Evolutionary conservation across 1,140 invertebrate species (phyloP).

Genomic region (Stratiolaelaps scimitus): DNA sequence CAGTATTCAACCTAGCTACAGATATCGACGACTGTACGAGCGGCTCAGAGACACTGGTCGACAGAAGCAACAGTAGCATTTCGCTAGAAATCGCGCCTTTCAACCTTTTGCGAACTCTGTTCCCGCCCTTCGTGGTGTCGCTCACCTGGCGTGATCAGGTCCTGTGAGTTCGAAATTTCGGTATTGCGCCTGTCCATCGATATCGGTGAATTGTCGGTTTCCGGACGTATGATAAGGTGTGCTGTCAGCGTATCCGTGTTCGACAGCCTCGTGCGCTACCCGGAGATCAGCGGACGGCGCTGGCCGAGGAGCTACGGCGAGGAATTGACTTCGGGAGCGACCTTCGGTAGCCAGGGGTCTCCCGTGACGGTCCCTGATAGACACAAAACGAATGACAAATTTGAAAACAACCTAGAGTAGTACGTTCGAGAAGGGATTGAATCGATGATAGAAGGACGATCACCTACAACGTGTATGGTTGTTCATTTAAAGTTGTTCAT

Average conservation of each 20-base stretch:
- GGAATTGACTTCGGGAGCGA: conserved; percentile 13
- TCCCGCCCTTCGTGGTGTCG: neutral
- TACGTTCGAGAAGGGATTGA: neutral
- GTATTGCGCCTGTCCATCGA: conserved; percentile 3
- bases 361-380: conserved; percentile 7
- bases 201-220: conserved; percentile 13
- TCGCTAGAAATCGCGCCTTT: neutral
- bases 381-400: neutral
- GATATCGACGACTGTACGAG: neutral
- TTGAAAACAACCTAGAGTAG: neutral
- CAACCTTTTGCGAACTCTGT: neutral
- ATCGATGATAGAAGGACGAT: neutral
- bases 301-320: neutral
- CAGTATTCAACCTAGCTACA: no score
- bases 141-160: conserved; percentile 13
- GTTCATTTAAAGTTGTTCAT: no score
- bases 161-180: neutral
- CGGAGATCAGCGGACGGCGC: neutral
- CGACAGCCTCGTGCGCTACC: neutral
- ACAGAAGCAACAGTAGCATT: no score
- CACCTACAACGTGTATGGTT: neutral
- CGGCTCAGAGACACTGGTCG: neutral
- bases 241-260: conserved; percentile 21
- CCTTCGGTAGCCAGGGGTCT: conserved; percentile 4
- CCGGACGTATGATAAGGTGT: conserved; percentile 16